Base-by-base conservation (phyloP, 2,113 vertebrate genomes). In the Meleagris gallopavo region DNA sequence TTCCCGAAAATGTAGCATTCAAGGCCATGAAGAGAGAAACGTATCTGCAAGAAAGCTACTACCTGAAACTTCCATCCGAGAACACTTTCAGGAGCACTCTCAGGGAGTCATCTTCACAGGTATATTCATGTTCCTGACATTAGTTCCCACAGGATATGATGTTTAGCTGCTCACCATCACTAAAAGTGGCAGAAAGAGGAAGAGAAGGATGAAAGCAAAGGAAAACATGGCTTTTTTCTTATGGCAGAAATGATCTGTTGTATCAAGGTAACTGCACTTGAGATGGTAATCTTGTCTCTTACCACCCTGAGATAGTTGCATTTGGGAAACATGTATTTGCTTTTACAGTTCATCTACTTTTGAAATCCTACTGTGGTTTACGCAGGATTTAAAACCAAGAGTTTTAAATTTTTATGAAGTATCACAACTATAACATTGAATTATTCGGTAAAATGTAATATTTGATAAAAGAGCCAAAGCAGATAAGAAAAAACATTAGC, bases 151-250 rank as follows among this genome's bases (percentile, higher is more conserved):
- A 71, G 54, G n/a, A 85, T 40, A 24, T 27, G 73, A 30, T 89
- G 79, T 85, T 94, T 94, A 93, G 83, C 78, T 62, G 67, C 54
- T 86, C 83, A 71, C 10, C 10, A 66, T 62, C 55, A 66, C 60
- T 87, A 73, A 88, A 85, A 91, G 85, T 83, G 36, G 41, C 45
- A 91, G 87, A 93, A 91, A 79, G 50, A 88, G 45, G 52, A 22
- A 76, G 36, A 89, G 36, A 73, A 87, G 29, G 83, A 74, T 38
- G 55, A 89, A 25, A 88, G 67, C 36, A 88, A 81, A 88, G 40
- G 64, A 93, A 91, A 96, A 88, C 80, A 74, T 21, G 34, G 19
- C 25, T 83, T 85, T 79, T 95, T 87, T 45, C 36, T 89, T 93
- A 80, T 79, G 70, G 74, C 52, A 90, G 83, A 52, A 83, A 72